Evolutionary conservation across 1,140 invertebrate genomes (phyloP).

Genomic region (Zaprionus capensis): DNA sequence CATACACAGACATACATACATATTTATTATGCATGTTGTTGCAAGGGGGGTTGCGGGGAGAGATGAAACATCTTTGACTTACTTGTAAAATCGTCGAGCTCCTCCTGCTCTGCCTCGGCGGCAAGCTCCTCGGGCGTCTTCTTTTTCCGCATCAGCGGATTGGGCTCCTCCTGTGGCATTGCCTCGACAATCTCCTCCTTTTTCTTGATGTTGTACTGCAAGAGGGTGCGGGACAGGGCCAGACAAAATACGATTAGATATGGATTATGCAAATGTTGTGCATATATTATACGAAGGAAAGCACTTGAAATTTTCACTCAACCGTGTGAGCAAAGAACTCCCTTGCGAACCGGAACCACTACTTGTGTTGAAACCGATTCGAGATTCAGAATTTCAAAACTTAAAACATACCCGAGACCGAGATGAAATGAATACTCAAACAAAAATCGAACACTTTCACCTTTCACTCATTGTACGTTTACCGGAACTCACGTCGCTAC

Average conservation of each 20-base stretch:
- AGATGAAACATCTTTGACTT: slow-evolving; percentile 85
- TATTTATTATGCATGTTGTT: slow-evolving; percentile 24
- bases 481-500: background rate
- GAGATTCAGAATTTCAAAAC: background rate
- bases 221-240: background rate
- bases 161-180: slow-evolving; percentile 91
- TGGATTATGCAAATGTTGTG: background rate
- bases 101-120: slow-evolving; percentile 96
- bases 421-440: background rate
- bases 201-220: slow-evolving; percentile 99
- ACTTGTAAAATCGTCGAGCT: slow-evolving; percentile 99
- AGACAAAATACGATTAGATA: background rate
- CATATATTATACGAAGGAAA: background rate
- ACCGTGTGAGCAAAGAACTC: background rate
- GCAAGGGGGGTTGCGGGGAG: background rate
- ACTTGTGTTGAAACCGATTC: background rate
- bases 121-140: slow-evolving; percentile 98
- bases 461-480: background rate
- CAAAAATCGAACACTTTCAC: background rate
- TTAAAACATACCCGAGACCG: background rate
- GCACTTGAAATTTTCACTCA: background rate
- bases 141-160: slow-evolving; percentile 97
- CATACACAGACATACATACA: slow-evolving; percentile 30
- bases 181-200: slow-evolving; percentile 94
- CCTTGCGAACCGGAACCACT: background rate